Conservation (phyloP, 2,888 invertebrate genomes). For the Halictus quadricinctus region DNA sequence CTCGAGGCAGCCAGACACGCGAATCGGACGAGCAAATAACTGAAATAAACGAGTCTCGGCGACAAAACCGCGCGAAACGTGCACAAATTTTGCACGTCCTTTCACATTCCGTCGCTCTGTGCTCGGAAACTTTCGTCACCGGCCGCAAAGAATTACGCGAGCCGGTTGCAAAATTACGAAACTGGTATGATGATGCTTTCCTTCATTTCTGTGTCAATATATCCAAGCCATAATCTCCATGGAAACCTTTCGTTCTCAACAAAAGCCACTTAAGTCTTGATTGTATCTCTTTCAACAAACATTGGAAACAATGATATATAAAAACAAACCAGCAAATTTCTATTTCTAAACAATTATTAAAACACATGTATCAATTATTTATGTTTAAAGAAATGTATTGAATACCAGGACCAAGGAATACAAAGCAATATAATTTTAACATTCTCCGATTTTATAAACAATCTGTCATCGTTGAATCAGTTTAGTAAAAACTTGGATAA, state of each 20-base stretch:
- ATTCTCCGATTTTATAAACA: too few species aligned
- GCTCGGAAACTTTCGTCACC: constrained; percentile 29
- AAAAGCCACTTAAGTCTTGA: too few species aligned
- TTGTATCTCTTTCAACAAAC: too few species aligned
- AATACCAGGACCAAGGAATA: too few species aligned
- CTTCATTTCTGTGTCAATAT: not conserved
- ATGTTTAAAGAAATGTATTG: too few species aligned
- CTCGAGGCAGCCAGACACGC: constrained; percentile 39
- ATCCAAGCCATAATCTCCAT: not conserved
- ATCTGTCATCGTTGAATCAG: too few species aligned
- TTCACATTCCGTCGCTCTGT: constrained; percentile 37
- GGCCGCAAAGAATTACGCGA: constrained; percentile 24
- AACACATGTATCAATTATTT: too few species aligned
- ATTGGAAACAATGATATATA: too few species aligned
- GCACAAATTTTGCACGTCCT: constrained; percentile 33
- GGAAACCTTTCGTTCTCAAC: not conserved
- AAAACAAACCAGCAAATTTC: not conserved
- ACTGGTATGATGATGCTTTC: not conserved
- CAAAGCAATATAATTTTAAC: not conserved
- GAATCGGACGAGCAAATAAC: constrained; percentile 34
- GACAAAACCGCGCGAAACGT: constrained; percentile 31
- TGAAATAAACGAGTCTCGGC: constrained; percentile 34
- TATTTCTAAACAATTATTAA: too few species aligned
- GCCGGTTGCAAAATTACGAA: constrained; percentile 16
- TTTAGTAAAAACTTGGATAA: too few species aligned